Conservation (phyloP, 2,113 vertebrate genomes). For the Stegastes partitus region DNA sequence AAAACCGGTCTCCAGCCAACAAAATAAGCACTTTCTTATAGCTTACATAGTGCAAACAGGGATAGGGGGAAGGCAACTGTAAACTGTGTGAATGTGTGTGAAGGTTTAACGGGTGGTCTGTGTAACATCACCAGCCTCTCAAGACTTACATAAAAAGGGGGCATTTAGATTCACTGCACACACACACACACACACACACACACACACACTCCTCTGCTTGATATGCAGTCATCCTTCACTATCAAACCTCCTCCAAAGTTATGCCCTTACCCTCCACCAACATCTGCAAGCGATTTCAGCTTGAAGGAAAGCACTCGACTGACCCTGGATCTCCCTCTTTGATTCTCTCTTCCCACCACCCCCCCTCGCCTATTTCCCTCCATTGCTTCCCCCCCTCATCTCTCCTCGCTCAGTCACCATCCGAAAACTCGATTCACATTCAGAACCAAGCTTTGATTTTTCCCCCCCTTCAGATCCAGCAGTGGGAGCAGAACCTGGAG, state of each 20-base stretch:
- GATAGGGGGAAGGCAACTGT: slow-evolving; percentile 28
- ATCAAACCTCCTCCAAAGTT: slow-evolving; percentile 45
- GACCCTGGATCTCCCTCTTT: slow-evolving; percentile 58
- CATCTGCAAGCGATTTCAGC: slow-evolving; percentile 80
- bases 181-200: slow-evolving; percentile 1
- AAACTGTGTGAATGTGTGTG: slow-evolving; percentile 32
- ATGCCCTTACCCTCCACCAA: slow-evolving; percentile 43
- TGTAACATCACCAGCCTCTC: slow-evolving; percentile 57
- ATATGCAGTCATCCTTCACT: slow-evolving; percentile 42
- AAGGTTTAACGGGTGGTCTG: slow-evolving; percentile 66
- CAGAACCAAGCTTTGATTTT: background rate
- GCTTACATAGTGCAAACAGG: slow-evolving; percentile 58
- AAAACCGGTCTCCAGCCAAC: slow-evolving; percentile 73
- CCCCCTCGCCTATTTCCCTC: background rate
- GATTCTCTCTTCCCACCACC: background rate
- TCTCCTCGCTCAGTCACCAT: background rate
- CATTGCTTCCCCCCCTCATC: background rate
- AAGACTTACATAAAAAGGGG: slow-evolving; percentile 58
- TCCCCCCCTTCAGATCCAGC: slow-evolving; percentile 93
- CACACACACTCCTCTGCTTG: slow-evolving; percentile 13
- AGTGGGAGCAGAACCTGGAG: slow-evolving; percentile 99
- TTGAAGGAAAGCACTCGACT: slow-evolving; percentile 58
- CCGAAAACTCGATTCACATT: background rate
- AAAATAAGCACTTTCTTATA: slow-evolving; percentile 70
- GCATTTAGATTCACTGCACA: slow-evolving; percentile 56